Evolutionary conservation across 2,113 vertebrate species (phyloP).

Genomic region (Oxyura jamaicensis): DNA sequence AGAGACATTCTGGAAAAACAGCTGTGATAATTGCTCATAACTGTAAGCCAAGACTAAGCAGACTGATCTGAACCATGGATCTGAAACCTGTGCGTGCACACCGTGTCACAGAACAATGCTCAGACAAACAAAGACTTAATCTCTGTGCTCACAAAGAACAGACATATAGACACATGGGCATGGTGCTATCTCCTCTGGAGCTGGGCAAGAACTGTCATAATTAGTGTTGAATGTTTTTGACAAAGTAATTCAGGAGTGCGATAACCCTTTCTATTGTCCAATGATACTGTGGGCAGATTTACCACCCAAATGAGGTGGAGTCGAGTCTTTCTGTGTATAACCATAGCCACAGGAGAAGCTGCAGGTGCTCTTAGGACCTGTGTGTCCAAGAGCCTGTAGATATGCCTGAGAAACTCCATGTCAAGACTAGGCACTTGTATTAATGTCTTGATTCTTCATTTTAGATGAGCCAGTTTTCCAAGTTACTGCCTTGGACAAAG

Average conservation of each 20-base stretch:
- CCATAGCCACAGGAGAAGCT: neutral
- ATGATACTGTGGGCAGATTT: neutral
- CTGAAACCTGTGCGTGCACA: neutral
- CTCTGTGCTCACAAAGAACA: neutral
- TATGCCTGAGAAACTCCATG: neutral
- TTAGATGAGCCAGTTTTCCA: conserved; percentile 58
- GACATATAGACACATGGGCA: neutral
- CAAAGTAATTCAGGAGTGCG: neutral
- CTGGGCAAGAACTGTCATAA: neutral
- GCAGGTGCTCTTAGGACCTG: neutral
- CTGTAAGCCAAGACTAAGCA: neutral
- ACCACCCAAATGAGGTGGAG: neutral
- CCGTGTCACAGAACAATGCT: neutral
- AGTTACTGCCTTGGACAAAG: conserved; percentile 58
- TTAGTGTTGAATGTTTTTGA: neutral
- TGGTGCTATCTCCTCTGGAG: neutral
- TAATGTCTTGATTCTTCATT: neutral
- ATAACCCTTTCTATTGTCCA: neutral
- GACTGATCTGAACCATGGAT: neutral
- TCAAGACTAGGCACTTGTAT: neutral
- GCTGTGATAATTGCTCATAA: neutral
- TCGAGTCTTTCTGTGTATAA: neutral
- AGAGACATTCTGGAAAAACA: neutral
- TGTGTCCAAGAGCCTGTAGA: neutral
- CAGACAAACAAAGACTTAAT: neutral